Evolutionary conservation across 2,888 invertebrate species (phyloP), one percentile per base, ranked within the genome.

Genomic region (Parthenolecanium corni): DNA sequence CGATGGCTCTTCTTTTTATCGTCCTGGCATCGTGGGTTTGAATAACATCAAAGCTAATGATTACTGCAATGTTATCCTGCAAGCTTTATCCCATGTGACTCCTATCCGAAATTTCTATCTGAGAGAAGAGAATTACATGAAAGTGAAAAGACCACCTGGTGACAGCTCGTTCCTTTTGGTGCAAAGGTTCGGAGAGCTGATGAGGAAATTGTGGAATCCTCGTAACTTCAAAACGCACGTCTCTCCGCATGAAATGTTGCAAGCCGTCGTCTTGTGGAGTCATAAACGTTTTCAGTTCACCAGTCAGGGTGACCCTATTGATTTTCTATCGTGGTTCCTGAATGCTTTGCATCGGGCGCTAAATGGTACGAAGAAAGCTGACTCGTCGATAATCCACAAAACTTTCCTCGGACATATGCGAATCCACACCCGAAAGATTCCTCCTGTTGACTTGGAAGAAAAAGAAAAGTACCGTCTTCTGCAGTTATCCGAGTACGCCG

Each of bases 11-110:
- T 82, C 94, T 73, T 23, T 49, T 20, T 99, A 99, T 74, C 83
- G 91, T 72, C 97, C 97, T 2, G 98, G 95, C 64, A 94, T 99
- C 71, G 95, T 98, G 20, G 95, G 95, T 0, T 79, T 99, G 53
- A 99, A 99, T 73, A 99, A 99, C 74, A 99, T 99, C 69, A 99
- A 99, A 76, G 96, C 95, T 3, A 99, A 99, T 76, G 98, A 99
- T 75, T 99, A 99, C 73, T 97, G 97, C 73, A 99, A 99, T 77
- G 98, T 97, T 52, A 89, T 99, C 63, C 78, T 99, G 62, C 74
- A 97, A 87, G 92, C 95, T 20, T 75, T 99, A 31, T 89, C 94
- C 0, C 95, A 97, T 77, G 96, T 98, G 3, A 82, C 87, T 1
- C 96, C 97, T 0, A 76, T 99, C 18, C 80, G 98, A 46, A 87